Conservation (phyloP, 2,888 invertebrate species). For the Drosophila bunnanda region DNA sequence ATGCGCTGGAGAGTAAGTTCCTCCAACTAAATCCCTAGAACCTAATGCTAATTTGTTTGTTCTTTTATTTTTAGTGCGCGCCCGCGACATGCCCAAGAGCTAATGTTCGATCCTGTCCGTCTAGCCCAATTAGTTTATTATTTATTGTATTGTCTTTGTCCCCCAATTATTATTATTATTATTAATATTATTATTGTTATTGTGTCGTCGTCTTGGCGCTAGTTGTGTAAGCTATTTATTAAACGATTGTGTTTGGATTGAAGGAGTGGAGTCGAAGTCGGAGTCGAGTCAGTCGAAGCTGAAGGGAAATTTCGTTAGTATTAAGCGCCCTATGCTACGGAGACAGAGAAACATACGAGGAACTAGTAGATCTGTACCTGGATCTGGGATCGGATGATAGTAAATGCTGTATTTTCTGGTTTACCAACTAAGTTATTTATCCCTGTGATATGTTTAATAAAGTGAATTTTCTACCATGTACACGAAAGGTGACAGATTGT, state of each 20-base stretch:
- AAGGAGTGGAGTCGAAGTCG: slow-evolving; percentile 2
- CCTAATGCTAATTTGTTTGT: slow-evolving; percentile 17
- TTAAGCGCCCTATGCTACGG: slow-evolving; percentile 54
- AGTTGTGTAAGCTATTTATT: slow-evolving; percentile 76
- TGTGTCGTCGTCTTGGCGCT: slow-evolving; percentile 67
- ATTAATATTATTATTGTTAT: slow-evolving; percentile 63
- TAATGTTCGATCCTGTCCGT: slow-evolving; percentile 54
- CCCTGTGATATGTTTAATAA: slow-evolving; percentile 83
- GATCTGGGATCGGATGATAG: slow-evolving; percentile 41
- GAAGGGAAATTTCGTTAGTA: slow-evolving; percentile 62
- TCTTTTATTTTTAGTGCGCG: slow-evolving; percentile 85
- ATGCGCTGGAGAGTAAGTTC: slow-evolving; percentile 93
- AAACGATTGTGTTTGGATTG: slow-evolving; percentile 48
- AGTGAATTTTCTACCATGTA: slow-evolving; percentile 49
- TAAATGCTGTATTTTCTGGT: slow-evolving; percentile 68
- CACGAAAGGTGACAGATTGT: not conserved
- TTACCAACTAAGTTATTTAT: slow-evolving; percentile 78
- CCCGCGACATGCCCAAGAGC: slow-evolving; percentile 85
- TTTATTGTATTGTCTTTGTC: slow-evolving; percentile 63
- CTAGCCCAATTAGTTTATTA: slow-evolving; percentile 65
- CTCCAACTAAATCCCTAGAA: too few relatives aligned
- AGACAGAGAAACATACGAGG: slow-evolving; percentile 41
- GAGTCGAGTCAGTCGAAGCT: slow-evolving; percentile 46
- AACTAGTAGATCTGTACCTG: slow-evolving; percentile 44
- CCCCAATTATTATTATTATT: slow-evolving; percentile 50